These are phyloP conservation scores for Notiomystis cincta DNA, from an alignment of 2,113 vertebrate genomes.

Conservation along the genomic window DNA sequence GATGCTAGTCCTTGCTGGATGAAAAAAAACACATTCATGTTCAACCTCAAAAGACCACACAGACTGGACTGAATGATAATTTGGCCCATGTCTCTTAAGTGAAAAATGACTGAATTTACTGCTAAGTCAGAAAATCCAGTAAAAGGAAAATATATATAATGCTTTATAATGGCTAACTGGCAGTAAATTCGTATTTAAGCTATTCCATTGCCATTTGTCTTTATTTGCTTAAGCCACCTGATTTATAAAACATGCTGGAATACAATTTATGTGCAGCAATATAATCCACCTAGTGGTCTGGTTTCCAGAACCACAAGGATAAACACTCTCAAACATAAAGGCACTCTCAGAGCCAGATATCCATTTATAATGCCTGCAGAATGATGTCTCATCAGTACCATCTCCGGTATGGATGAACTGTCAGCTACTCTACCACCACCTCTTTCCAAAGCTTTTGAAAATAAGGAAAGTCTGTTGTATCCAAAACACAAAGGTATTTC, in stretches of 20 bases:
- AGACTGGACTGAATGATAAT: not conserved
- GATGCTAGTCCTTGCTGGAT: not conserved
- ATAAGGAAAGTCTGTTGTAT: not conserved
- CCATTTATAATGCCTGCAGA: slow-evolving; percentile 19
- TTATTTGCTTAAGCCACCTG: not conserved
- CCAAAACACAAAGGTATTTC: not conserved
- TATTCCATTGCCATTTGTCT: not conserved
- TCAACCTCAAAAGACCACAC: not conserved
- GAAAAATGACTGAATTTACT: not conserved
- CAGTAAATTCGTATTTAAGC: not conserved
- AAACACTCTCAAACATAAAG: slow-evolving; percentile 26
- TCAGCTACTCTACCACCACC: slow-evolving; percentile 1
- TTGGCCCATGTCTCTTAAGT: not conserved
- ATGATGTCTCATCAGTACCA: not conserved
- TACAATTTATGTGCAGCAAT: not conserved
- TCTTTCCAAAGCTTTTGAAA: slow-evolving; percentile 15
- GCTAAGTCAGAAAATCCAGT: not conserved
- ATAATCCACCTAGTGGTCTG: slow-evolving; percentile 6
- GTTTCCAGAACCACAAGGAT: slow-evolving; percentile 16
- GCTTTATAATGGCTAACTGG: not conserved
- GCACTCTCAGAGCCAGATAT: slow-evolving; percentile 6
- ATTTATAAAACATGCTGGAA: slow-evolving; percentile 18
- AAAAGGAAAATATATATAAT: not conserved
- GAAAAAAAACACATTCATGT: not conserved
- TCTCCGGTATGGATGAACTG: slow-evolving; percentile 33